phyloP scores from a whole-genome alignment of 2,797 vertebrate genomes.

The Phylloscopus collybita region DNA sequence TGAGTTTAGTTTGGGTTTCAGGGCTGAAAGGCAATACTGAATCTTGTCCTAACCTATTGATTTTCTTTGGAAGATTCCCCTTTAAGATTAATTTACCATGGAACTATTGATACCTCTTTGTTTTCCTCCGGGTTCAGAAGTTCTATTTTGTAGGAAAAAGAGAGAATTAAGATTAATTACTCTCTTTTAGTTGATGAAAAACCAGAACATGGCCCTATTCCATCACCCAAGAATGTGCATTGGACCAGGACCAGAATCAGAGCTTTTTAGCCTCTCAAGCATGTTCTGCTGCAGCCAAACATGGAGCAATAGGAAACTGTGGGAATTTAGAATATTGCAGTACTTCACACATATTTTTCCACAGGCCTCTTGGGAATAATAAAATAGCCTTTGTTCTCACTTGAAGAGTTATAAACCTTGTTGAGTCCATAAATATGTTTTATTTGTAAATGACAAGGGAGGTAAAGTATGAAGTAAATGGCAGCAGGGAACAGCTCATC shows the following conservation, averaged over 20 bases:
- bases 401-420: background rate
- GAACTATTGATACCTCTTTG: slow-evolving; percentile 9
- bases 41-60: slow-evolving; percentile 45
- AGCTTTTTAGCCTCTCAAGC: background rate
- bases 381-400: background rate
- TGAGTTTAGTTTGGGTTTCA: background rate
- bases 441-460: slow-evolving; percentile 9
- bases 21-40: background rate
- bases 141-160: background rate
- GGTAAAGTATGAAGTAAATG: background rate
- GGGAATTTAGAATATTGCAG: background rate
- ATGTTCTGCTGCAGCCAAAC: background rate
- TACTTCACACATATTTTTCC: background rate
- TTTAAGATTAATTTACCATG: slow-evolving; percentile 62
- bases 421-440: background rate
- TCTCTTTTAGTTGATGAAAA: slow-evolving; percentile 20
- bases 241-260: background rate
- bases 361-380: background rate
- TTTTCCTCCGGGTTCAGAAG: slow-evolving; percentile 15
- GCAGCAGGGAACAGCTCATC: slow-evolving; percentile 7
- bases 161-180: slow-evolving; percentile 58
- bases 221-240: background rate
- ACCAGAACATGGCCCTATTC: slow-evolving; percentile 46
- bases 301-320: background rate
- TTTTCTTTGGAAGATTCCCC: slow-evolving; percentile 43